Percentiles rank a stretch among this genome's conserved stretches.
Conservation (phyloP, 1,140 invertebrate species). For the Mizuhopecten yessoensis region DNA sequence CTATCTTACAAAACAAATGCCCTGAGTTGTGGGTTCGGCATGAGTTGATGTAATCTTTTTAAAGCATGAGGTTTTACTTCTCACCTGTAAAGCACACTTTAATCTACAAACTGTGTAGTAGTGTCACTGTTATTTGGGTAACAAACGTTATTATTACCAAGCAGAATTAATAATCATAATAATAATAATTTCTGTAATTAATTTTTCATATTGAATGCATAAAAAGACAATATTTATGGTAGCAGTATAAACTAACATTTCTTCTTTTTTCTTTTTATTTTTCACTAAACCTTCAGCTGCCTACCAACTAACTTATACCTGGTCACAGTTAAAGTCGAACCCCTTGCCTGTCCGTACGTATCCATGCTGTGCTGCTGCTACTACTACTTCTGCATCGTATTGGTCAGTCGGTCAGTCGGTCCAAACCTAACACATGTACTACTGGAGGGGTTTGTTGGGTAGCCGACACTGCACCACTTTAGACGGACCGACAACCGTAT, state of each 20-base stretch:
- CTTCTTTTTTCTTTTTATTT: constrained; percentile 50
- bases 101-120: constrained; percentile 45
- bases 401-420: constrained; percentile 1
- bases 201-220: constrained; percentile 42
- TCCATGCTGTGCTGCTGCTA: constrained; percentile 24
- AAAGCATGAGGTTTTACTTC: constrained; percentile 12
- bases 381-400: constrained; percentile 33
- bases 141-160: constrained; percentile 18
- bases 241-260: constrained; percentile 48
- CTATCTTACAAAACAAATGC: neutral
- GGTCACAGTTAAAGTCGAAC: constrained; percentile 44
- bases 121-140: neutral
- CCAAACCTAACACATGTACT: constrained; percentile 37
- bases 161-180: constrained; percentile 41
- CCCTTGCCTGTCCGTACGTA: constrained; percentile 36
- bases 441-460: constrained; percentile 31
- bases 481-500: constrained; percentile 23
- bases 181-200: constrained; percentile 14
- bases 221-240: constrained; percentile 36
- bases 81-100: constrained; percentile 43
- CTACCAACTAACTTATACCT: constrained; percentile 47
- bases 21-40: neutral
- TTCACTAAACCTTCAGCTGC: constrained; percentile 49
- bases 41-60: constrained; percentile 27
- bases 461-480: constrained; percentile 31